phyloP scores from a whole-genome alignment of 1,140 invertebrate species.

The Mactra quadrangularis region DNA sequence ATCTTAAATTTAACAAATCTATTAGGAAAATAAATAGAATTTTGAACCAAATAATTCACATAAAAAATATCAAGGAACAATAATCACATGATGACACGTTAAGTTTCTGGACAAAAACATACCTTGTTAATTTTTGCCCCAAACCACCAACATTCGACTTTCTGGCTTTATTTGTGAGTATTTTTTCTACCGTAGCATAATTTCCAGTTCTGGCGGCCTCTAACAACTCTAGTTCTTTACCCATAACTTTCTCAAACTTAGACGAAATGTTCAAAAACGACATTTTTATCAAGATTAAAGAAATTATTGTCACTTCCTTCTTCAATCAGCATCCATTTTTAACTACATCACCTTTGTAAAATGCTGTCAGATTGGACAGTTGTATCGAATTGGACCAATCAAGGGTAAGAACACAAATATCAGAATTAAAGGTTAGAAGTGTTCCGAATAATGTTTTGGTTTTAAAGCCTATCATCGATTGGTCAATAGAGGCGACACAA shows the following conservation, averaged over 20 bases:
- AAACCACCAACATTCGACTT: slow-evolving; percentile 33
- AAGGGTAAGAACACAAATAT: slow-evolving; percentile 7
- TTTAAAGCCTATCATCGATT: slow-evolving; percentile 1
- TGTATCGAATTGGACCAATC: slow-evolving; percentile 19
- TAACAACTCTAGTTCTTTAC: slow-evolving; percentile 97
- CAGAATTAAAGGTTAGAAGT: neutral
- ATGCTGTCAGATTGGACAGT: slow-evolving; percentile 5
- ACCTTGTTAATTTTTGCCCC: slow-evolving; percentile 45
- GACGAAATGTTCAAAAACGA: slow-evolving; percentile 41
- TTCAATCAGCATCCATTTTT: slow-evolving; percentile 56
- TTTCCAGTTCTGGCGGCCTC: slow-evolving; percentile 97
- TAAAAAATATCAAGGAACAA: too few relatives aligned
- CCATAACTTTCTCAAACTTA: slow-evolving; percentile 86
- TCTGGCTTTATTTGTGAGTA: slow-evolving; percentile 89
- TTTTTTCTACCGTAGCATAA: slow-evolving; percentile 94
- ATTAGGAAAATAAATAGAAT: too few relatives aligned
- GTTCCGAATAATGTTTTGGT: slow-evolving; percentile 16
- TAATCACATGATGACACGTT: too few relatives aligned
- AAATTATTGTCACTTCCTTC: slow-evolving; percentile 57
- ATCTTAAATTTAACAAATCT: too few relatives aligned
- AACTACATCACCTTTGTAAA: slow-evolving; percentile 10
- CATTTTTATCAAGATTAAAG: slow-evolving; percentile 32
- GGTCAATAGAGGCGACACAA: neutral
- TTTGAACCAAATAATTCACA: too few relatives aligned
- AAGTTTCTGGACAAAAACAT: too few relatives aligned